phyloP scores from a whole-genome alignment of 2,888 invertebrate species.

The Cryptophagus acutangulus region DNA sequence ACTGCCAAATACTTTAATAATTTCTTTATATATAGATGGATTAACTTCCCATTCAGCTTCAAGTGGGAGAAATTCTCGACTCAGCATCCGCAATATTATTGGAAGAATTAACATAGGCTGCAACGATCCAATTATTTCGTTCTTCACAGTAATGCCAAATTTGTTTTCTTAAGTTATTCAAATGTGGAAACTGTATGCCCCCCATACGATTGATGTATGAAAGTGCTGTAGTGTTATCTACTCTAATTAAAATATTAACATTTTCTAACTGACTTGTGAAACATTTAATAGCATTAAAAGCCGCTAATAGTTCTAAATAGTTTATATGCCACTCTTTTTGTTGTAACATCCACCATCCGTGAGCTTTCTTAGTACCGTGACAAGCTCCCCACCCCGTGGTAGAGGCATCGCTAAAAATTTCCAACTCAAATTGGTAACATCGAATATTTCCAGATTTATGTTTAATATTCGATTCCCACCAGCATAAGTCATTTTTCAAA shows the following conservation, averaged over 20 bases:
- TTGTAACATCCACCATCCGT: conserved; percentile 19
- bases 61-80: too few relatives aligned
- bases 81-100: too few relatives aligned
- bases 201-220: conserved; percentile 19
- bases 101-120: too few relatives aligned
- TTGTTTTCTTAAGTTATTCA: too few relatives aligned
- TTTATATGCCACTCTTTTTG: conserved; percentile 24
- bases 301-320: conserved; percentile 25
- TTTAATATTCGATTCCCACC: conserved; percentile 21
- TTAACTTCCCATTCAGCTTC: too few relatives aligned
- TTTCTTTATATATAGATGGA: too few relatives aligned
- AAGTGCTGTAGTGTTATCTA: conserved; percentile 20
- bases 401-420: conserved; percentile 27
- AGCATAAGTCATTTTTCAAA: conserved; percentile 21
- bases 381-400: conserved; percentile 23
- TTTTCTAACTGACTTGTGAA: conserved; percentile 18
- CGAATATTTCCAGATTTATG: conserved; percentile 11
- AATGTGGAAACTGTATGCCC: conserved; percentile 17
- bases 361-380: conserved; percentile 12
- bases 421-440: conserved; percentile 5
- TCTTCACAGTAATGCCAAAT: too few relatives aligned
- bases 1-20: too few relatives aligned
- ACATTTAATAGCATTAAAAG: conserved; percentile 22
- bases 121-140: too few relatives aligned
- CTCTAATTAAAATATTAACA: conserved; percentile 16